Evolutionary conservation across 2,888 invertebrate genomes (phyloP).

Genomic region (Noctua pronuba): DNA sequence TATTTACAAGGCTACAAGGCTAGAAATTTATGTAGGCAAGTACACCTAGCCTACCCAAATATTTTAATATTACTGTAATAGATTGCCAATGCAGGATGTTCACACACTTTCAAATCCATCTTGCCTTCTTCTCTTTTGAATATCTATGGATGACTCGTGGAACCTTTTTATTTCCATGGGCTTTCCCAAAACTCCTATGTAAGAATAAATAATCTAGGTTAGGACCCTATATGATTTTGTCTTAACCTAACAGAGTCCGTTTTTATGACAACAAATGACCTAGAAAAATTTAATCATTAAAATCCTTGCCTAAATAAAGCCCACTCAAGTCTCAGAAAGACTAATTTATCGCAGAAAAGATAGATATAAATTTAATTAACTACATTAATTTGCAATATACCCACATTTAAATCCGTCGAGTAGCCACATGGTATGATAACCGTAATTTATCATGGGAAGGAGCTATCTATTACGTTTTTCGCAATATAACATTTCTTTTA

Average conservation of each 20-base stretch:
- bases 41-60: not conserved
- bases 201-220: not conserved
- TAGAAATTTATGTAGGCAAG: not conserved
- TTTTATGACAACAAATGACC: not conserved
- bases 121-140: not conserved
- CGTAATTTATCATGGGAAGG: constrained; percentile 49
- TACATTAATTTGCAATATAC: constrained; percentile 45
- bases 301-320: not conserved
- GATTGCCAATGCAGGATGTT: not conserved
- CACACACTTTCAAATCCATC: not conserved
- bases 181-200: not conserved
- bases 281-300: not conserved
- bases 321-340: not conserved
- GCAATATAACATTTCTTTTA: constrained; percentile 69
- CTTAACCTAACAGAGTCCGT: not conserved
- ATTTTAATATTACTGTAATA: not conserved
- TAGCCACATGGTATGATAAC: constrained; percentile 52
- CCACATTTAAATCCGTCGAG: constrained; percentile 55
- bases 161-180: too few relatives aligned
- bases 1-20: not conserved
- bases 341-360: constrained; percentile 15
- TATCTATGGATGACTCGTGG: not conserved
- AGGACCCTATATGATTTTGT: not conserved
- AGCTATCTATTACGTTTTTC: constrained; percentile 60
- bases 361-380: constrained; percentile 20